A percentile compares a stretch with the other conserved stretches of the same genome.
Conservation (phyloP, 2,888 invertebrate species). For the Calameuta idolon region DNA sequence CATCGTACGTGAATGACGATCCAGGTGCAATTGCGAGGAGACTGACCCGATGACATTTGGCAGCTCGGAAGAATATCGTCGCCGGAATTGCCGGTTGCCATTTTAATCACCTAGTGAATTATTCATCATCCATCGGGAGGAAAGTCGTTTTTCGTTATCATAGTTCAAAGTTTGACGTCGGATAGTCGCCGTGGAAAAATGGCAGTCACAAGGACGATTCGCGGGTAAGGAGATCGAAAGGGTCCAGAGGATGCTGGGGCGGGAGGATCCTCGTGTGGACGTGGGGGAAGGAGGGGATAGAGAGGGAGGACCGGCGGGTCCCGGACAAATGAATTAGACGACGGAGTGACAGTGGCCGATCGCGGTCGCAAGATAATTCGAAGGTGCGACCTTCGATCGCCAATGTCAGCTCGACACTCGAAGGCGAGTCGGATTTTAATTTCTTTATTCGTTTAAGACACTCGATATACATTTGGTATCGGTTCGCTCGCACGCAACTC, state of each 20-base stretch:
- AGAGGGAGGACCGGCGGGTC: background rate
- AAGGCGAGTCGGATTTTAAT: background rate
- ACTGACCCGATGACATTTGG: background rate
- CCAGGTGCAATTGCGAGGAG: background rate
- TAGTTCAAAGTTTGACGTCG: background rate
- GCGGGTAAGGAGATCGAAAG: background rate
- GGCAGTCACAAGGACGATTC: background rate
- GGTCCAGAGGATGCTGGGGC: too few relatives aligned
- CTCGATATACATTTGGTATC: constrained; percentile 32
- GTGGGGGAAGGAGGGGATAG: too few relatives aligned
- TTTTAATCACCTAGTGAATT: background rate
- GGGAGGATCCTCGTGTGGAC: too few relatives aligned
- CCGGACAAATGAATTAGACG: background rate
- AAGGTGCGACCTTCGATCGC: background rate
- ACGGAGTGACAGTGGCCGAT: background rate
- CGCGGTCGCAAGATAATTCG: background rate
- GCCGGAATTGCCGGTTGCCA: background rate
- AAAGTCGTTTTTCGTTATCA: background rate
- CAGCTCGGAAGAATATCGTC: background rate
- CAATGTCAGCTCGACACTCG: background rate
- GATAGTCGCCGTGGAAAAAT: background rate
- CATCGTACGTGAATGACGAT: background rate
- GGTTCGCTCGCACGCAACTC: constrained; percentile 36
- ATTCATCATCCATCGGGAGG: background rate
- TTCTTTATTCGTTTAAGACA: constrained; percentile 38